Base-by-base conservation (phyloP, 2,797 vertebrate species). In the Anabacerthia variegaticeps region DNA sequence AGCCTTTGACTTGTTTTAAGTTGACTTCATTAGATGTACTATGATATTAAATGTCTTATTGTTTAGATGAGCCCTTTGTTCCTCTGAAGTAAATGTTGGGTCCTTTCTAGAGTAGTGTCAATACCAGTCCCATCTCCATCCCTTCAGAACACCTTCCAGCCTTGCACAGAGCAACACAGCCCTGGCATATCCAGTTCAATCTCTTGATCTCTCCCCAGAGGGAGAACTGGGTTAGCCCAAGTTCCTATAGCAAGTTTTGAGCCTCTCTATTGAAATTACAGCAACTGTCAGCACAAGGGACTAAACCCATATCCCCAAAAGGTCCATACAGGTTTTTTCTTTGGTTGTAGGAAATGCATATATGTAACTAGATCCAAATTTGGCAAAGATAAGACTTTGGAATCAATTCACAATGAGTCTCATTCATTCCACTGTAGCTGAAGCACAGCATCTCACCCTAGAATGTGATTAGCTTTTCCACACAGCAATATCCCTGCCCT, bases 391-490 rank as follows among this genome's bases (percentile, higher is more conserved):
- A 23, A 1, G 44, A 63, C 9, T 93, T 96, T 37, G 82, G 61
- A 89, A 90, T 90, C 83, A 76, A 88, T 94, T 86, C 82, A 86
- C 89, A 88, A 87, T 80, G 72, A 76, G 14, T 39, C 34, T 61
- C 52, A 28, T 93, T 95, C 80, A 88, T 90, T 69, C 34, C 5
- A 7, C 49, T 32, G 44, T 46, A 82, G 78, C 71, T 91, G 71
- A 91, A 78, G 55, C 1, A 0, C 75, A 85, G 59, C 67, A 67
- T 79, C 83, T 86, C 80, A 65, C 52, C 81, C 51, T 36, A 54
- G 63, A 71, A 79, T 4, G 44, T 8, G 44, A 56, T 93, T 56
- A 54, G 7, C 39, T 92, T 73, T 59, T 90, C 58, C 48, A 10
- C 15, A 46, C 3, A 49, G 36, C 66, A 66, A 26, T 46, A 85